Evolutionary conservation across 2,113 vertebrate species (phyloP).

Genomic region (Melospiza georgiana): DNA sequence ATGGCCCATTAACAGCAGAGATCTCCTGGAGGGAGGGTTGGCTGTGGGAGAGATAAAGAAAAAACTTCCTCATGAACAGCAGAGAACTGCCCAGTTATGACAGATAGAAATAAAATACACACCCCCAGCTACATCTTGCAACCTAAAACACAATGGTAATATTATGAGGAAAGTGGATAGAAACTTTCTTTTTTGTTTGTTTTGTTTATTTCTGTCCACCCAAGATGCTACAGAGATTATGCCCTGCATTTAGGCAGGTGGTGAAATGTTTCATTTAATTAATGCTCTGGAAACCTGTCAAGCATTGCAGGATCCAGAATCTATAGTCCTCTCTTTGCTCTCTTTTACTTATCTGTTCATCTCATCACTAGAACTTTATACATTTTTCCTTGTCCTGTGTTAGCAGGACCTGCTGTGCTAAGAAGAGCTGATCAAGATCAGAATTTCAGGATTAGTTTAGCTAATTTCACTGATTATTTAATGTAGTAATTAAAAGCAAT

Average conservation of each 20-base stretch:
- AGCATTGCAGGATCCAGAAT: neutral
- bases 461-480: neutral
- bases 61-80: neutral
- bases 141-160: neutral
- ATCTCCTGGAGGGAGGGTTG: too few species aligned
- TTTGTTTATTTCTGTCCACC: neutral
- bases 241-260: neutral
- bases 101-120: neutral
- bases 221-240: neutral
- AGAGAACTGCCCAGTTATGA: neutral
- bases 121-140: neutral
- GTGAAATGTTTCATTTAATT: neutral
- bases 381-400: neutral
- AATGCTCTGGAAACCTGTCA: neutral
- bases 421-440: neutral
- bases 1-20: too few species aligned
- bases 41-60: neutral
- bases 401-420: neutral
- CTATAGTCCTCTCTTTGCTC: neutral
- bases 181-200: neutral
- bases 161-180: neutral
- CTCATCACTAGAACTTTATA: neutral
- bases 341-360: neutral
- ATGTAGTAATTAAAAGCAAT: neutral
- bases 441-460: neutral